These are phyloP conservation scores for Siderastrea siderea DNA, from an alignment of 92 coral and sea anemone species.

Conservation along the genomic window DNA sequence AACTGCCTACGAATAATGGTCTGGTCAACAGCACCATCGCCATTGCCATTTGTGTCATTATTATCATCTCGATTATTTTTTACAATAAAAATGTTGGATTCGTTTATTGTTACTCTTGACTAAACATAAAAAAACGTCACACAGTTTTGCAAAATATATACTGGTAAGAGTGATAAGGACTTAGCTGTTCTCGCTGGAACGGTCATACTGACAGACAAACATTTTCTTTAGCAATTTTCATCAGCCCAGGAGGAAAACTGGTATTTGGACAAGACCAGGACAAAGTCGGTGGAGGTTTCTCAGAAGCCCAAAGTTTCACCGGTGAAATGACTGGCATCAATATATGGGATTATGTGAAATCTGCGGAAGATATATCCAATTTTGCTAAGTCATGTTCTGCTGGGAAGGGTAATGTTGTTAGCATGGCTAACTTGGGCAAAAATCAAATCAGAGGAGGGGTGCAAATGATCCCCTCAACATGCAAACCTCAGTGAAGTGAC, in stretches of 20 bases:
- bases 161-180: no score
- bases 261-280: slow-evolving; percentile 2
- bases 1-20: no score
- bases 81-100: no score
- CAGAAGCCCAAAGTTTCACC: not conserved
- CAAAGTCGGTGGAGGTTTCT: not conserved
- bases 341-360: not conserved
- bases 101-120: no score
- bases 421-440: not conserved
- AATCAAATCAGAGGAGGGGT: not conserved
- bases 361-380: not conserved
- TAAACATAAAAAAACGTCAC: no score
- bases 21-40: no score
- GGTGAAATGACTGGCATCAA: slow-evolving; percentile 4
- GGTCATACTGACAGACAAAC: no score
- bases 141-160: no score
- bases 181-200: no score
- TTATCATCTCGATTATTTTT: no score
- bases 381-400: not conserved
- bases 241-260: not conserved
- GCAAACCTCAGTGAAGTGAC: not conserved
- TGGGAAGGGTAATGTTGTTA: not conserved
- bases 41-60: no score
- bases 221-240: not conserved
- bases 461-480: not conserved